Base-by-base conservation (phyloP, 2,888 invertebrate genomes). In the Phengaris arion region DNA sequence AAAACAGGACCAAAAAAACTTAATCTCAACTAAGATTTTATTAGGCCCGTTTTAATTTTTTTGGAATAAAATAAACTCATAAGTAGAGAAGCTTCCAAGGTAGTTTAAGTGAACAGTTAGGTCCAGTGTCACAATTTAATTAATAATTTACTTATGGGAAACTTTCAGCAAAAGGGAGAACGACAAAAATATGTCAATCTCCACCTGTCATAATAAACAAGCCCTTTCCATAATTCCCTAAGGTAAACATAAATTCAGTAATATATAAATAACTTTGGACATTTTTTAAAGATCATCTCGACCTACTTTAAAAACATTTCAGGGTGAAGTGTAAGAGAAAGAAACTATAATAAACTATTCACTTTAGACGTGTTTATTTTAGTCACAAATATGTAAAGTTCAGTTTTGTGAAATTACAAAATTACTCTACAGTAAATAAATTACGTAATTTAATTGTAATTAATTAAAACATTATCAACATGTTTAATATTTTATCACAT, bases 301-400 rank as follows among this genome's bases (percentile, higher is more conserved):
- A 78, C 80, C 79, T 76, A 77, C 68, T 78, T 76, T 68, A 59
- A 35, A 57, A 74, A 77, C 78, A 73, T 75, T 77, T 80, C 80
- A 80, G 78, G 79, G 80, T 80, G 77, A 79, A 79, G 76, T 76
- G 74, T 77, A 77, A 77, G 77, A 79, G 74, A 76, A 22, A 77
- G 78, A 78, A 79, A 77, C 77, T 77, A 77, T 78, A 35, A 72
- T 76, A 77, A 76, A 76, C 64, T 51, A 69, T 77, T 76, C 75
- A 77, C 74, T 76, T 76, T 74, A 69, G 73, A 74, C 55, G 57
- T 70, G 75, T 76, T 78, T 75, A 79, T 79, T 78, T 78, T 74
- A 77, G 75, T 52, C 68, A 64, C 55, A 68, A 52, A 75, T 54
- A 64, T 55, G 73, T 75, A 46, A 76, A 10, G 59, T 59, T 59